Evolutionary conservation across 2,888 invertebrate species (phyloP).

Genomic region (Cabera pusaria): DNA sequence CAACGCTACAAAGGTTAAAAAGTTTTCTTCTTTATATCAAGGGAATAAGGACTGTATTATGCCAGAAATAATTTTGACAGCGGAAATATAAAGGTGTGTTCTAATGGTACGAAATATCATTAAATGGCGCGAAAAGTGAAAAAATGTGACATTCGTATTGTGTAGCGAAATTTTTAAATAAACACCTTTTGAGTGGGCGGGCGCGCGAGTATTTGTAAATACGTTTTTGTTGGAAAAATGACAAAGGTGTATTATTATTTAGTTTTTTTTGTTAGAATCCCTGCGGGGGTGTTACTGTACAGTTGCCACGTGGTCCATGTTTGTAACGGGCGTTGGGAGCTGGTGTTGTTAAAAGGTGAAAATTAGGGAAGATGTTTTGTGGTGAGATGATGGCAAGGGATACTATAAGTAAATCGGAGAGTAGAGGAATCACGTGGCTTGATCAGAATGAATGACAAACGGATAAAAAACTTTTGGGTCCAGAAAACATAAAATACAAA

Average conservation of each 20-base stretch:
- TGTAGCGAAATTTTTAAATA: conserved; percentile 75
- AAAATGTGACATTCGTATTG: conserved; percentile 72
- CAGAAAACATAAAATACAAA: too few relatives aligned
- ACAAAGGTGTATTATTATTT: conserved; percentile 47
- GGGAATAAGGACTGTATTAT: conserved; percentile 41
- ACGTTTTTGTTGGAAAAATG: conserved; percentile 66
- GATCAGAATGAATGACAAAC: too few relatives aligned
- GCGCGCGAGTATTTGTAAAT: conserved; percentile 79
- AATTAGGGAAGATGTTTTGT: conserved; percentile 26
- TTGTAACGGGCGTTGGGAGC: conserved; percentile 32
- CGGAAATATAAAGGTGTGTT: conserved; percentile 37
- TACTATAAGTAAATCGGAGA: conserved; percentile 11
- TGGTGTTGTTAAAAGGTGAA: conserved; percentile 32
- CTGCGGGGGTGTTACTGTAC: conserved; percentile 42
- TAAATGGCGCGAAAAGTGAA: conserved; percentile 79
- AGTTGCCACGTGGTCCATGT: conserved; percentile 47
- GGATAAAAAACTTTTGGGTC: too few relatives aligned
- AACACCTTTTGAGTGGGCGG: conserved; percentile 83
- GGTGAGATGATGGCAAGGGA: conserved; percentile 5
- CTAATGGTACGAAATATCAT: conserved; percentile 68
- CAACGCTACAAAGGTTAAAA: conserved; percentile 30
- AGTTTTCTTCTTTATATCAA: conserved; percentile 27
- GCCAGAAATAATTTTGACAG: conserved; percentile 26
- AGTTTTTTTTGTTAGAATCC: conserved; percentile 44
- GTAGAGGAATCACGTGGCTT: conserved; percentile 2